Conservation (phyloP, 64 coral and sea anemone genomes). For the Dendrophyllia cribrosa region DNA sequence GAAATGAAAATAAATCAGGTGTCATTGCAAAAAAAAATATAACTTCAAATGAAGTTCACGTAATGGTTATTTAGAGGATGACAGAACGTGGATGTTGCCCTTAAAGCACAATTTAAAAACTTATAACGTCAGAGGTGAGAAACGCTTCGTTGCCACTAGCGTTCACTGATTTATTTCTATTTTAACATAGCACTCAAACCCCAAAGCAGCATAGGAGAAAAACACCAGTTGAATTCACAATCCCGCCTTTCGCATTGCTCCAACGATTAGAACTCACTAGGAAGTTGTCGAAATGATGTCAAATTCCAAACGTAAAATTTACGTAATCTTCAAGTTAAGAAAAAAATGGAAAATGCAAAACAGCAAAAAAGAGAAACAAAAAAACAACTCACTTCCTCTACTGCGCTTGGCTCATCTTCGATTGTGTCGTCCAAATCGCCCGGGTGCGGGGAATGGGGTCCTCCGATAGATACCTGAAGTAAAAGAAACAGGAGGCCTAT, state of each 20-base stretch:
- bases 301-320: too few species aligned
- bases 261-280: too few species aligned
- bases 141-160: too few species aligned
- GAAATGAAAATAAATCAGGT: neutral
- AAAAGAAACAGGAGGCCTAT: neutral
- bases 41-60: neutral
- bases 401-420: neutral
- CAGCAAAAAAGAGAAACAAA: neutral
- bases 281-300: too few species aligned
- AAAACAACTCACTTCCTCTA: neutral
- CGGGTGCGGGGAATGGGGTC: neutral
- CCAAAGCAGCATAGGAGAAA: too few species aligned
- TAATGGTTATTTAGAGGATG: neutral
- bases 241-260: too few species aligned
- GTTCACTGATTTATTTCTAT: too few species aligned
- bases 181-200: too few species aligned
- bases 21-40: neutral
- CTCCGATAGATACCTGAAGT: neutral
- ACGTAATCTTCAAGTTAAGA: neutral
- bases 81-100: neutral
- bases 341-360: neutral
- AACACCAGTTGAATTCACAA: too few species aligned
- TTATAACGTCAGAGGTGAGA: too few species aligned
- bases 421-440: neutral
- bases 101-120: neutral